These are phyloP conservation scores for Caenorhabditis drosophilae DNA, from an alignment of 2,888 invertebrate species.

Conservation along the genomic window DNA sequence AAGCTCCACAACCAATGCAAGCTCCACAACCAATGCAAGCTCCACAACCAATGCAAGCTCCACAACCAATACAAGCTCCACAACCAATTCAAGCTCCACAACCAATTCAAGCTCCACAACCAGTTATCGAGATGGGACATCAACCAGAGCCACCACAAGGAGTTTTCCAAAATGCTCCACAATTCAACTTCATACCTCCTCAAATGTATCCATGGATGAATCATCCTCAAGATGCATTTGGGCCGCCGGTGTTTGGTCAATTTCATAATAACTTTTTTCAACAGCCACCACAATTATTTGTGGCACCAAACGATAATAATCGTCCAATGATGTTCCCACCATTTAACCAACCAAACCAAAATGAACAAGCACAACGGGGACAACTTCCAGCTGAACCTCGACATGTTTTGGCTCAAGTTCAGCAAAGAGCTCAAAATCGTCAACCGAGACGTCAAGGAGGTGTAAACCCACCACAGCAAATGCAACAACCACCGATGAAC, in stretches of 20 bases:
- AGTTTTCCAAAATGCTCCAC: neutral
- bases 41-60: no score
- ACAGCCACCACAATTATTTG: conserved; percentile 1
- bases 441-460: no score
- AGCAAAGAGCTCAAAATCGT: neutral
- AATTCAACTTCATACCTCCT: neutral
- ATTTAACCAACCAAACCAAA: no score
- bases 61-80: no score
- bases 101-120: no score
- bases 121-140: no score
- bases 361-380: neutral
- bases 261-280: neutral
- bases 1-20: no score
- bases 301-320: no score
- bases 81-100: no score
- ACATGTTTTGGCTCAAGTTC: neutral
- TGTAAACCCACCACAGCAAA: no score
- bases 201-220: neutral
- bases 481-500: neutral
- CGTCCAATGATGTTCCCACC: no score
- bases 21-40: no score
- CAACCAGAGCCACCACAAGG: neutral
- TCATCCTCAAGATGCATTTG: neutral
- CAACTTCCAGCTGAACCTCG: neutral
- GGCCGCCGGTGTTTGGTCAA: neutral